Evolutionary conservation across 2,888 invertebrate genomes (phyloP).

Genomic region (Sphecodes monilicornis): DNA sequence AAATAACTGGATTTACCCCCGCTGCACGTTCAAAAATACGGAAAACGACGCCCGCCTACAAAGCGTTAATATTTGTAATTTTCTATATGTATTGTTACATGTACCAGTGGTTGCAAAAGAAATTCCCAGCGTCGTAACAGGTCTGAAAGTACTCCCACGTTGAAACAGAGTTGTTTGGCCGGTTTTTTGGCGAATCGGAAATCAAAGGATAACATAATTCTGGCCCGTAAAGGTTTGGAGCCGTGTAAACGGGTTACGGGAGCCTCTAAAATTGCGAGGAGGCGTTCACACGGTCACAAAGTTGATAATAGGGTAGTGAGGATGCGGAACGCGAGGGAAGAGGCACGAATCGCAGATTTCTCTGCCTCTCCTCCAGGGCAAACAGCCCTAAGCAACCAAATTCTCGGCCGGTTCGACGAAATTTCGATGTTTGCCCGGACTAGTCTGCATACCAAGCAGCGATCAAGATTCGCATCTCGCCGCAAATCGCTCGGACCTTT

Average conservation of each 20-base stretch:
- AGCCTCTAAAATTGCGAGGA: conserved; percentile 3
- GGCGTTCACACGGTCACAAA: conserved; percentile 24
- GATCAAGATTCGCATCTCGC: conserved; percentile 53
- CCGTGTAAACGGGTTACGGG: not conserved
- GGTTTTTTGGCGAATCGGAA: not conserved
- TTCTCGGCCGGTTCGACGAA: conserved; percentile 64
- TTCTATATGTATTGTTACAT: no score
- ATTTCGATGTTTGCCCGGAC: conserved; percentile 73
- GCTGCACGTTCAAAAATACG: no score
- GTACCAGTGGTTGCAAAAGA: not conserved
- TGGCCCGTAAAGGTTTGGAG: not conserved
- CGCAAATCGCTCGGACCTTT: conserved; percentile 15
- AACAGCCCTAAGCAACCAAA: conserved; percentile 69
- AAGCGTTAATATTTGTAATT: no score
- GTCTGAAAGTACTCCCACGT: not conserved
- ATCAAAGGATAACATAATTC: not conserved
- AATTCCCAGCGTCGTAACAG: not conserved
- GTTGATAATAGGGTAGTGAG: conserved; percentile 6
- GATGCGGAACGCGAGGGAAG: conserved; percentile 18
- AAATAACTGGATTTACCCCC: no score
- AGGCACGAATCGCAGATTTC: conserved; percentile 55
- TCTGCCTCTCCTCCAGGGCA: conserved; percentile 63
- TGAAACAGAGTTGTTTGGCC: not conserved
- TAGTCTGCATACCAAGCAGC: conserved; percentile 74
- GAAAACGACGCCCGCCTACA: no score